Conservation (phyloP, 1,140 invertebrate genomes). For the Procambarus clarkii region DNA sequence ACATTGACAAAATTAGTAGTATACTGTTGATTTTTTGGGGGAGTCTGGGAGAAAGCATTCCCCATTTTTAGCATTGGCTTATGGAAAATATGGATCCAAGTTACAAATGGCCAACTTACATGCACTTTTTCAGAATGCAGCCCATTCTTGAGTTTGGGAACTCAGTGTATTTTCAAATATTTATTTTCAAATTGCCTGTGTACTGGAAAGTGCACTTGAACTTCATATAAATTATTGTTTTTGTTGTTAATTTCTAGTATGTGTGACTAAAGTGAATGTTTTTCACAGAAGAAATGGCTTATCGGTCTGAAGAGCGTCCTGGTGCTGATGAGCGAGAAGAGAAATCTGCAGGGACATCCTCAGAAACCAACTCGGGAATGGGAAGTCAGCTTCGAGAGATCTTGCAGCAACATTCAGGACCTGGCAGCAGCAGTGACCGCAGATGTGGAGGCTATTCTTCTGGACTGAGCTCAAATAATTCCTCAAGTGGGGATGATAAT, state of each 20-base stretch:
- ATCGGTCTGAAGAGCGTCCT: conserved; percentile 51
- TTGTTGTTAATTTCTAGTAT: no score
- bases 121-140: no score
- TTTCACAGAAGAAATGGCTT: conserved; percentile 60
- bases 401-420: conserved; percentile 60
- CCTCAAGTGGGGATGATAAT: conserved; percentile 64
- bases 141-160: no score
- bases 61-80: no score
- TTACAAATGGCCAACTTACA: no score
- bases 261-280: neutral
- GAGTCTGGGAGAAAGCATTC: no score
- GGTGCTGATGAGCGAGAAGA: conserved; percentile 49
- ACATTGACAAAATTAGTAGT: no score
- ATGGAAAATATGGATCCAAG: no score
- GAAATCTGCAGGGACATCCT: conserved; percentile 39
- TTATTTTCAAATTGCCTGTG: no score
- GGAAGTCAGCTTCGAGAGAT: conserved; percentile 64
- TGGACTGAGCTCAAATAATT: conserved; percentile 64
- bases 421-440: conserved; percentile 52
- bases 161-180: no score
- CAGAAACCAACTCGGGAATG: conserved; percentile 42
- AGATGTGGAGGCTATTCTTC: conserved; percentile 59
- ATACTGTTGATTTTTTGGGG: no score
- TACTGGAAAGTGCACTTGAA: neutral
- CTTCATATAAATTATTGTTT: neutral